phyloP scores from a whole-genome alignment of 2,797 vertebrate genomes.

The Manis javanica region DNA sequence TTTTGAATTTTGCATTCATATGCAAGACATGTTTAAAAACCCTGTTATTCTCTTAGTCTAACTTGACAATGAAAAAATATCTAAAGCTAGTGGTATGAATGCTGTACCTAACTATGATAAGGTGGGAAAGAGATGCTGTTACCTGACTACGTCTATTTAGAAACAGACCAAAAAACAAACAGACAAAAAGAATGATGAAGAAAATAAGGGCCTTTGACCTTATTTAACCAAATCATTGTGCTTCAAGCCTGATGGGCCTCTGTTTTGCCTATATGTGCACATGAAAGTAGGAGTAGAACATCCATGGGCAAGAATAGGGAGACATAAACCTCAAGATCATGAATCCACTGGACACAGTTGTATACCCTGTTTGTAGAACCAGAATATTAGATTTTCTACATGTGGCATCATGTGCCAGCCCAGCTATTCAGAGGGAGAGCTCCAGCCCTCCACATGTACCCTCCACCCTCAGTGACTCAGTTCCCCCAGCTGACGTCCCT shows the following conservation, averaged over 20 bases:
- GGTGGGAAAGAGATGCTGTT: not conserved
- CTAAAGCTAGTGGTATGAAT: not conserved
- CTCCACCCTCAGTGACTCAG: accelerated
- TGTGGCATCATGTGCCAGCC: not conserved
- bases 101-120: not conserved
- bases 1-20: conserved; percentile 61
- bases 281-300: not conserved
- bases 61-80: conserved; percentile 55
- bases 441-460: not conserved
- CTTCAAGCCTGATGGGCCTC: not conserved
- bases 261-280: not conserved
- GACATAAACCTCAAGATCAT: not conserved
- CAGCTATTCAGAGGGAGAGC: not conserved
- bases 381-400: not conserved
- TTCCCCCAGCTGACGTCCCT: not conserved
- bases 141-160: not conserved
- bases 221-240: not conserved
- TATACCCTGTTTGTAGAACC: not conserved
- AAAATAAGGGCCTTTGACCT: not conserved
- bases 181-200: not conserved
- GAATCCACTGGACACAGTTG: not conserved
- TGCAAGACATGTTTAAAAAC: conserved; percentile 68
- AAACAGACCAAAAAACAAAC: not conserved
- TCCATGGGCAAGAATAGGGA: not conserved
- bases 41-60: conserved; percentile 45